Evolutionary conservation across 2,113 vertebrate genomes (phyloP), one percentile per base, ranked within the genome.

Genomic region (Promerops cafer): DNA sequence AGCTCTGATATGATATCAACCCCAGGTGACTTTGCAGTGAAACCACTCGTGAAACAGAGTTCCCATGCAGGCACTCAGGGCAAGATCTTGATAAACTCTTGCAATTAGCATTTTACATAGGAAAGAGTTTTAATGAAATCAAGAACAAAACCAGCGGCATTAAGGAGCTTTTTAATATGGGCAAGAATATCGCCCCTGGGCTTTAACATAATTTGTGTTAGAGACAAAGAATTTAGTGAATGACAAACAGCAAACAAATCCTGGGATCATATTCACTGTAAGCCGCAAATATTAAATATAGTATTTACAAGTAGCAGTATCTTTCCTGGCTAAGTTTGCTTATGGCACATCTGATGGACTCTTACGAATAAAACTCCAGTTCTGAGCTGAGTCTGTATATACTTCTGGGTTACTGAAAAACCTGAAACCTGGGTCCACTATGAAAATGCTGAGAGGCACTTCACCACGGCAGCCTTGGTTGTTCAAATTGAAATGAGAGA

Each of bases 361-460:
- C 5, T 39, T 45, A 42, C 2, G 9, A 64, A 49, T 39, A 59
- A 39, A 69, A 37, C 13, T 64, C 24, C 21, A 16, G 0, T 57
- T 68, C 53, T 1, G 1, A 72, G 31, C 26, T 72, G 64, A 71
- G 40, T 20, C 15, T 1, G 1, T 0, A 2, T 16, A 39, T 22
- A 5, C 7, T 56, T 61, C 31, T 57, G 31, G 8, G 26, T 60
- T 57, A 31, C 7, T 16, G 22, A 19, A 91, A 79, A 69, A 26
- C 16, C 17, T 75, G 57, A 71, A 54, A 82, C 53, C 7, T 19
- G 16, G 7, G 53, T 80, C 72, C 16, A 12, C 91, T 94, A 80
- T 4, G 17, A 85, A 93, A 97, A 64, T 54, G 21, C 54, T 89
- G 84, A 87, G 78, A 95, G 24, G 57, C 24, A 27, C 13, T 89